Percentiles rank a stretch among this genome's conserved stretches.
Conservation (phyloP, 2,888 invertebrate species). For the Epirrhoe tristata region DNA sequence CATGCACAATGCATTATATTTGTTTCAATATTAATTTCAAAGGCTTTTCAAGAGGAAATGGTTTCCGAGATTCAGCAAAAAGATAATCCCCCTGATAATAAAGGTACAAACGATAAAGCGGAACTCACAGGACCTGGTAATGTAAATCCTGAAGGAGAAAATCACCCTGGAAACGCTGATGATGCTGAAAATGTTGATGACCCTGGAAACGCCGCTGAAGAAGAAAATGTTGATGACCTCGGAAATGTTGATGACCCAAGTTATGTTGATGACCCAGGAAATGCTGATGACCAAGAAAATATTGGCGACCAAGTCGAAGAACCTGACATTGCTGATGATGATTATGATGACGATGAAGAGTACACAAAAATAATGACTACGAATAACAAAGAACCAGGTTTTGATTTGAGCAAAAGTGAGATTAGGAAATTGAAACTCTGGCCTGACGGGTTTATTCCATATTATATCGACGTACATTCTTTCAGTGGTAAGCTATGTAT, state of each 20-base stretch:
- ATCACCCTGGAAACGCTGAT: background rate
- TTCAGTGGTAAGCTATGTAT: constrained; percentile 59
- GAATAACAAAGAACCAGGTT: constrained; percentile 52
- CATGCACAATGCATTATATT: constrained; percentile 5
- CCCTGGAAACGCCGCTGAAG: too few relatives aligned
- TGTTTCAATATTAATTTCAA: constrained; percentile 16
- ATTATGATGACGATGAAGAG: background rate
- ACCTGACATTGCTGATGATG: background rate
- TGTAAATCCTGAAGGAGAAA: background rate
- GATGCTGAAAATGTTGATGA: background rate
- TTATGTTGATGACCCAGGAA: too few relatives aligned
- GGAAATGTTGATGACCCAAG: too few relatives aligned
- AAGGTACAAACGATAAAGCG: background rate
- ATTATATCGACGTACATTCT: constrained; percentile 69
- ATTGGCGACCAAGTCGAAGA: too few relatives aligned
- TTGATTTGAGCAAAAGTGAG: constrained; percentile 41
- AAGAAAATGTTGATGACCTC: too few relatives aligned
- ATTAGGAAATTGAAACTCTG: constrained; percentile 68
- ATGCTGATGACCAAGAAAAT: too few relatives aligned
- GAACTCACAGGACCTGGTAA: background rate
- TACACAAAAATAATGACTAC: background rate
- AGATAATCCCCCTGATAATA: background rate
- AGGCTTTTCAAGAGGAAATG: background rate
- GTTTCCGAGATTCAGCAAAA: background rate
- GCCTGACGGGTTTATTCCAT: constrained; percentile 66